Percentiles rank a stretch among this genome's conserved stretches.
Evolutionary conservation across 2,888 invertebrate genomes (phyloP).

Genomic region (Nemotelus nigrinus): DNA sequence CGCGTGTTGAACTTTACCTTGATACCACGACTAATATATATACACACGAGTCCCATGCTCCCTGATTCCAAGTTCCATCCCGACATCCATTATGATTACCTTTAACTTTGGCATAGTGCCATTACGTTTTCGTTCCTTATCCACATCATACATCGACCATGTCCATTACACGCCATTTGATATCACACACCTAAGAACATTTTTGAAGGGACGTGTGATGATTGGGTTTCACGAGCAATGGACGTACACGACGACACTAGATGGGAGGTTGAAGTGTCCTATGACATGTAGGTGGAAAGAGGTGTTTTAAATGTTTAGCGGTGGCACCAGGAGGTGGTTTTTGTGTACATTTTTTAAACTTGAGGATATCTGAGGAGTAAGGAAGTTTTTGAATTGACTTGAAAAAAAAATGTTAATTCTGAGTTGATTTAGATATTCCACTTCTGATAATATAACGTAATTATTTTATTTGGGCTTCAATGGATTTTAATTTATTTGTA

Average conservation of each 20-base stretch:
- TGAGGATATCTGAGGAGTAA: neutral
- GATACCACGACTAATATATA: neutral
- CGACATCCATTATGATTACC: constrained; percentile 18
- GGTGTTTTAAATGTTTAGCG: neutral
- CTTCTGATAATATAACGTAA: neutral
- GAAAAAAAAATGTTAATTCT: too few relatives aligned
- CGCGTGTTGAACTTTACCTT: constrained; percentile 44
- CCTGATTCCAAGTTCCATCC: too few relatives aligned
- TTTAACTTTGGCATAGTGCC: constrained; percentile 18
- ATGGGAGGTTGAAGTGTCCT: neutral
- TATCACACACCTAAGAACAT: constrained; percentile 21
- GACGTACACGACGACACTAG: neutral
- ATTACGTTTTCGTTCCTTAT: neutral
- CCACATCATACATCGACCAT: neutral
- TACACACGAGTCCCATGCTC: neutral
- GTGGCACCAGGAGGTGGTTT: neutral
- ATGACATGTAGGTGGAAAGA: neutral
- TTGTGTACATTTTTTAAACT: neutral
- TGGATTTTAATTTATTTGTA: too few relatives aligned
- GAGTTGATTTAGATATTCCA: neutral
- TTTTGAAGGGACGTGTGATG: neutral
- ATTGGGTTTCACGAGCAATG: neutral
- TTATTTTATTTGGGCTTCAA: too few relatives aligned
- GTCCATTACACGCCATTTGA: constrained; percentile 18
- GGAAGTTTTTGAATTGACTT: neutral